Conservation (phyloP, 2,797 vertebrate genomes). For the Pseudochaenichthys georgianus region DNA sequence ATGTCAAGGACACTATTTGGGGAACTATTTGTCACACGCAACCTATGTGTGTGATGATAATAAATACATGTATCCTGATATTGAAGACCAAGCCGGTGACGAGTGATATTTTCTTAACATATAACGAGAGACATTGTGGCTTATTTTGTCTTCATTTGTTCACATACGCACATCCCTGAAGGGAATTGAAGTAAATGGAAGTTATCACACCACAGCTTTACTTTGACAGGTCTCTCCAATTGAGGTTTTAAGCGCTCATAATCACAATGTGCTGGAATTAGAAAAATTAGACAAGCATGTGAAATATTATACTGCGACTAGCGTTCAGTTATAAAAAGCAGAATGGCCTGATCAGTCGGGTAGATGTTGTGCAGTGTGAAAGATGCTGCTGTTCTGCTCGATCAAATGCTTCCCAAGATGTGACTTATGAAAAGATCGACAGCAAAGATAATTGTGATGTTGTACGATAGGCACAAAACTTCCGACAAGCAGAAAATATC, state of each 20-base stretch:
- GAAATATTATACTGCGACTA: background rate
- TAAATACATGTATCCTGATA: too few species aligned
- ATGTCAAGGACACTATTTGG: too few species aligned
- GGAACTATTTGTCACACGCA: too few species aligned
- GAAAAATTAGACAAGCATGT: background rate
- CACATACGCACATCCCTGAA: background rate
- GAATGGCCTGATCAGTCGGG: background rate
- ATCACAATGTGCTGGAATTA: background rate
- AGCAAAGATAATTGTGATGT: background rate
- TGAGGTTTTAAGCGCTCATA: conserved; percentile 5
- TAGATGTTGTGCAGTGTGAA: background rate
- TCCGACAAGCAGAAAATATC: conserved; percentile 28
- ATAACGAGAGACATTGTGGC: background rate
- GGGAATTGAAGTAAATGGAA: background rate
- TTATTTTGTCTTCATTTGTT: background rate
- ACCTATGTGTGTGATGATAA: too few species aligned
- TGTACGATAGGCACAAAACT: background rate
- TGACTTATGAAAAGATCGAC: background rate
- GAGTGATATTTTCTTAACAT: too few species aligned
- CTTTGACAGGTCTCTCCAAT: background rate
- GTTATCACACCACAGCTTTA: background rate
- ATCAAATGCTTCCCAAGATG: background rate
- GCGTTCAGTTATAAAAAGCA: background rate
- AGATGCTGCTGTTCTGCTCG: background rate
- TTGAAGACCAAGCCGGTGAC: too few species aligned